Base-by-base conservation (phyloP, 2,797 vertebrate genomes). In the Amazona finschi region DNA sequence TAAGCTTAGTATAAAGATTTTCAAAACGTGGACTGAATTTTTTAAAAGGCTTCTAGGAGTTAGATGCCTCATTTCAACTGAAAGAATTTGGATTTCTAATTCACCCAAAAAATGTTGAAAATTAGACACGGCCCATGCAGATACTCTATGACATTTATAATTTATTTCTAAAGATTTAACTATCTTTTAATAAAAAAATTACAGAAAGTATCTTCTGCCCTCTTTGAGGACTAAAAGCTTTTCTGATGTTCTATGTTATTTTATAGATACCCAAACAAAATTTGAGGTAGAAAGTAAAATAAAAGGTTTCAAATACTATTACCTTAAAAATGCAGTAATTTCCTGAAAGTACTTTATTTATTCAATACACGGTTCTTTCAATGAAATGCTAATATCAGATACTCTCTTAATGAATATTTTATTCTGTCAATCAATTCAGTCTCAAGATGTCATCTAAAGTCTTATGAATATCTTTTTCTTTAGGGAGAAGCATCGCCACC, bases 261-360 rank as follows among this genome's bases (percentile, higher is more conserved):
- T 80, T 64, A 87, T 4, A 77, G n/a, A 57, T 64, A 82, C 18
- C 88, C 41, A 81, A 79, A 94, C 27, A 75, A 71, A 93, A 82
- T 12, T 52, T 38, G 65, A 58, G 12, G 33, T 16, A 74, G 41
- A 31, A 6, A 80, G 5, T 72, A 69, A 91, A 95, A 91, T 31
- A 80, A 65, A 90, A 75, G 6, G 39, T 41, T 90, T 89, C 66
- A 96, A 72, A 64, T 44, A 58, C 13, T 22, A 44, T 52, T 83
- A 50, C 43, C 8, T 85, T 77, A 77, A 89, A 77, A 14, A 73
- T 22, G 46, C 17, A 78, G 33, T 67, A 71, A 74, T 90, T 89
- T 87, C 55, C 57, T 87, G 65, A 93, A 93, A 84, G 36, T 36
- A 43, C n/a, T 88, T 84, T 47, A 87, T 73, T 95, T 77, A 74